Percentiles rank a stretch among this genome's conserved stretches.
Evolutionary conservation across 53 echinoderm and acorn worm genomes (phyloP).

Genomic region (Antedon mediterranea): DNA sequence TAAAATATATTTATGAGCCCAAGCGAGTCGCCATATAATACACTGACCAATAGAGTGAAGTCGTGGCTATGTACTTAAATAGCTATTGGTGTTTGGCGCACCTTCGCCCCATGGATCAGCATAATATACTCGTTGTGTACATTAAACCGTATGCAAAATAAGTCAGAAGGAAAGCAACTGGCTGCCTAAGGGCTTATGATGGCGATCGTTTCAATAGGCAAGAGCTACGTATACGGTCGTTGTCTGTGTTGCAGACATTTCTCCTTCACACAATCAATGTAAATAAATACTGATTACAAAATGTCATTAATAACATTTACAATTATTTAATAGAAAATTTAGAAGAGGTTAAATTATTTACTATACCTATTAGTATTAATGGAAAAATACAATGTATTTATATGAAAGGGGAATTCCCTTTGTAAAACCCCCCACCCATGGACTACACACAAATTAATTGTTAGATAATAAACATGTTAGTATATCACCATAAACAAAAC

Average conservation of each 20-base stretch:
- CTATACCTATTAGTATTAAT: too few species aligned
- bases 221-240: not conserved
- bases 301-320: not conserved
- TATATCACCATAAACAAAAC: not conserved
- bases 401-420: not conserved
- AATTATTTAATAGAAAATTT: too few species aligned
- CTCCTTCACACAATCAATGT: not conserved
- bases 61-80: not conserved
- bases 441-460: not conserved
- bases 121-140: not conserved
- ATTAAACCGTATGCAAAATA: not conserved
- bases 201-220: not conserved
- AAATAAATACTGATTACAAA: not conserved
- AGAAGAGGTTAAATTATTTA: too few species aligned
- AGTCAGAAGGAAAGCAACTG: not conserved
- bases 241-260: not conserved
- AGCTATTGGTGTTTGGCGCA: not conserved
- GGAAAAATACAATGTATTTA: too few species aligned
- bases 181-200: not conserved
- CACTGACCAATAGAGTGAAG: not conserved
- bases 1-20: not conserved
- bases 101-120: not conserved
- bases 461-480: not conserved
- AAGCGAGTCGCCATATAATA: not conserved
- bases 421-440: not conserved